Evolutionary conservation across 1,140 invertebrate genomes (phyloP).

Genomic region (Samia ricini): DNA sequence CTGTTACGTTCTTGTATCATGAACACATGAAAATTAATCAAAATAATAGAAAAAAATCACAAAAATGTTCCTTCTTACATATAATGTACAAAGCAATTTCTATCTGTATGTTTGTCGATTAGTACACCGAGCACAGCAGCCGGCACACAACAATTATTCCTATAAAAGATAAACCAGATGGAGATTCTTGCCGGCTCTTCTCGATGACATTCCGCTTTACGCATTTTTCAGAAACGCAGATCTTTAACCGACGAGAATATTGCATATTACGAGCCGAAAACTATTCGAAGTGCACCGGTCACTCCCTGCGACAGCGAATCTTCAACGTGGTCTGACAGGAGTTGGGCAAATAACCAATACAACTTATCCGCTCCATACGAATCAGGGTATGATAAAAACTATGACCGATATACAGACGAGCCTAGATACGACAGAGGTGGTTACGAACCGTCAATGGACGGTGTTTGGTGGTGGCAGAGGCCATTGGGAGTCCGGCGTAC

Average conservation of each 20-base stretch:
- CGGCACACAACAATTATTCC: too few species aligned
- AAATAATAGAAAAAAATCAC: too few species aligned
- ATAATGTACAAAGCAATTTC: too few species aligned
- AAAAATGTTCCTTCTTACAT: too few species aligned
- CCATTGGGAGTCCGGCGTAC: conserved; percentile 49
- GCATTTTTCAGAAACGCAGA: conserved; percentile 63
- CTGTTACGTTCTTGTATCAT: too few species aligned
- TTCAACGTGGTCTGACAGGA: conserved; percentile 48
- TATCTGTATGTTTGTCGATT: too few species aligned
- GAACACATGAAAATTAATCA: too few species aligned
- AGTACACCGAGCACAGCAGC: too few species aligned
- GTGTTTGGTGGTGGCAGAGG: conserved; percentile 59
- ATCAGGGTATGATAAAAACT: conserved; percentile 14
- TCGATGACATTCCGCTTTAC: too few species aligned
- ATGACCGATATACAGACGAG: conserved; percentile 2
- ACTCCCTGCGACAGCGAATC: conserved; percentile 64
- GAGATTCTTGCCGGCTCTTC: too few species aligned
- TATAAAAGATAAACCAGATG: too few species aligned
- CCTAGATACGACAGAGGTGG: conserved; percentile 11
- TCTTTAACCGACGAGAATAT: conserved; percentile 53
- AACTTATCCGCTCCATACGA: conserved; percentile 12
- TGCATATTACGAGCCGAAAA: conserved; percentile 45
- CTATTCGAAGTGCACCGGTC: conserved; percentile 54
- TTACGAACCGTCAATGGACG: conserved; percentile 28
- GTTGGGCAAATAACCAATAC: conserved; percentile 8